Evolutionary conservation across 2,888 invertebrate species (phyloP), one percentile per base, ranked within the genome.

Genomic region (Phaedon cochleariae): DNA sequence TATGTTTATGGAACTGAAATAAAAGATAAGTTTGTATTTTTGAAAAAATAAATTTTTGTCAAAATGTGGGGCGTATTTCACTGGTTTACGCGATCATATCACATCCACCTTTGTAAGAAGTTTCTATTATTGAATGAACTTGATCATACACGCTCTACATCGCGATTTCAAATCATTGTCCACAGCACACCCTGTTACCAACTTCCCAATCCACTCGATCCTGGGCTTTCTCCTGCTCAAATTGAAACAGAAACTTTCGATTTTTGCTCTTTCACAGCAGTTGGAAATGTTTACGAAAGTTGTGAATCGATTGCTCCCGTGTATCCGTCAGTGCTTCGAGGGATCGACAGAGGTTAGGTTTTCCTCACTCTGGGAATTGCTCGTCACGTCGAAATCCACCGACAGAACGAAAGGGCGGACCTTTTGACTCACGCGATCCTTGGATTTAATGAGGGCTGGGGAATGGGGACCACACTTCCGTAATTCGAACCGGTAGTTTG

Each of bases 241-340:
- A 61, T 61, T 54, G 54, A 61, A 54, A 54, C 61, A n/a, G n/a
- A 46, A 61, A 61, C 45, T 61, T 61, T 60, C 21, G 59, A 51
- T 45, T 59, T 64, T 59, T 59, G 45, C 51, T 57, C 52, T 63
- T 51, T 46, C 41, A 48, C 51, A 52, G 64, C 45, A 26, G 59
- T 64, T 29, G 17, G 52, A 45, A 55, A 46, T 53, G 57, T 57
- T 61, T 53, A 52, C 51, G 51, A 61, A 65, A 65, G 60, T 65
- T 65, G 55, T 65, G 49, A 61, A 59, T 61, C 57, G 57, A 52
- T 61, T 51, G 51, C 41, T 45, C 22, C 15, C 49, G 41, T 59
- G 64, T 59, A 64, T 46, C 59, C 64, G 20, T 18, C 59, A 53
- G 54, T 37, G 51, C 55, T 49, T 12, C 31, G 20, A 31, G 41